Percentiles rank a stretch among this genome's conserved stretches.
Evolutionary conservation across 2,888 invertebrate species (phyloP).

Genomic region (Caenorhabditis plicata): DNA sequence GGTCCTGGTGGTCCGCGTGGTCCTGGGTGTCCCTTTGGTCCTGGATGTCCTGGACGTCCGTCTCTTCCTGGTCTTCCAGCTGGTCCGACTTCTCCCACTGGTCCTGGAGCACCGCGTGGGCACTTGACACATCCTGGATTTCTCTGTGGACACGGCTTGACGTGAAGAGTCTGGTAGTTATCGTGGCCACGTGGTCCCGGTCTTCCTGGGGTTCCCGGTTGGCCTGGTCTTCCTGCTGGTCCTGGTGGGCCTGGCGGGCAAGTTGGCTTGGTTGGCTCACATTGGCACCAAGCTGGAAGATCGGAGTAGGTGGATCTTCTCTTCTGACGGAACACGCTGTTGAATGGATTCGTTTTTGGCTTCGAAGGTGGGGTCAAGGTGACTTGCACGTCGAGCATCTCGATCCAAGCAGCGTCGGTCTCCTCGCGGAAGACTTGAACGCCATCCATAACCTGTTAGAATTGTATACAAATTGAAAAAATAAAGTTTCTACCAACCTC

Average conservation of each 20-base stretch:
- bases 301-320: slow-evolving; percentile 46
- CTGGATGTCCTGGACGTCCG: slow-evolving; percentile 39
- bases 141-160: slow-evolving; percentile 40
- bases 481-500: slow-evolving; percentile 9
- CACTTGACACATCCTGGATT: slow-evolving; percentile 41
- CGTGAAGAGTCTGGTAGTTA: slow-evolving; percentile 39
- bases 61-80: slow-evolving; percentile 46
- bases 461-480: background rate
- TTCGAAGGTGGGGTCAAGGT: slow-evolving; percentile 58
- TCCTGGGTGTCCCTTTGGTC: slow-evolving; percentile 29
- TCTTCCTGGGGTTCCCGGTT: slow-evolving; percentile 36
- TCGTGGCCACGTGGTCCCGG: slow-evolving; percentile 49
- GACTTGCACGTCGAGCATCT: slow-evolving; percentile 55
- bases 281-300: slow-evolving; percentile 53
- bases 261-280: slow-evolving; percentile 49
- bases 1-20: slow-evolving; percentile 34
- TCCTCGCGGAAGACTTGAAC: slow-evolving; percentile 52
- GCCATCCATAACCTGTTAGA: slow-evolving; percentile 45
- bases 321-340: slow-evolving; percentile 52
- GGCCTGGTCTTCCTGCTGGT: slow-evolving; percentile 48
- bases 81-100: slow-evolving; percentile 27
- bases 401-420: slow-evolving; percentile 53
- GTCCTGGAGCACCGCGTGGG: slow-evolving; percentile 35
- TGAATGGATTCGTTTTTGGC: slow-evolving; percentile 47
- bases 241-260: slow-evolving; percentile 52